Base-by-base conservation (phyloP, 2,888 invertebrate genomes). In the Clivina fossor region DNA sequence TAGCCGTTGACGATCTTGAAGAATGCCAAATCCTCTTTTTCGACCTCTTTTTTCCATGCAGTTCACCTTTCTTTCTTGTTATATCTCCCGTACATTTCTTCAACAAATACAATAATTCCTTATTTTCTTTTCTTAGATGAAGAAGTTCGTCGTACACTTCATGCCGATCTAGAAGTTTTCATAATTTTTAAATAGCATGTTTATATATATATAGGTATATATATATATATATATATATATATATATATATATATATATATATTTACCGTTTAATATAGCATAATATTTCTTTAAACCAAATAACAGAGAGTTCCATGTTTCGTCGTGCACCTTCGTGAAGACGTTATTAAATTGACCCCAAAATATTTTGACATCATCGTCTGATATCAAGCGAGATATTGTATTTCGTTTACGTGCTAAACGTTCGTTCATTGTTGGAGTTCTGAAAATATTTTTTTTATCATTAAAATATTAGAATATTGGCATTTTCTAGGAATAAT, bases 261-360 rank as follows among this genome's bases (percentile, higher is more conserved):
- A n/a, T 33, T 9, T 47, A 48, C 48, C 48, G 33, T 48, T 33
- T 37, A 48, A 37, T 37, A 48, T 77, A 22, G 77, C 75, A 59
- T 83, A 76, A 71, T 86, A 88, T 66, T 81, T 82, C 55, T 80
- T 79, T 16, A 88, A 72, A 3, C 84, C 86, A 15, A 78, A 72
- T 4, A 83, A 69, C 32, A 88, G 66, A 2, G 81, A 83, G 62
- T 85, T 84, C 90, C 90, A 91, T 32, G 90, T 72, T 56, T 80
- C 79, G 62, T 84, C 80, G 60, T 82, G 84, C 37, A 84, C 79
- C 0, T 74, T 61, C 0, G 84, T 75, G 62, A 86, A 84, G 4
- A 82, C 70, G 30, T 76, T 74, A 57, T 76, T 75, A 71, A 85
- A 89, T 59, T 80, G 78, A 4, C 74, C 68, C 90, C 90, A 91